phyloP scores from a whole-genome alignment of 2,888 invertebrate species.

The Mechanitis mazaeus region DNA sequence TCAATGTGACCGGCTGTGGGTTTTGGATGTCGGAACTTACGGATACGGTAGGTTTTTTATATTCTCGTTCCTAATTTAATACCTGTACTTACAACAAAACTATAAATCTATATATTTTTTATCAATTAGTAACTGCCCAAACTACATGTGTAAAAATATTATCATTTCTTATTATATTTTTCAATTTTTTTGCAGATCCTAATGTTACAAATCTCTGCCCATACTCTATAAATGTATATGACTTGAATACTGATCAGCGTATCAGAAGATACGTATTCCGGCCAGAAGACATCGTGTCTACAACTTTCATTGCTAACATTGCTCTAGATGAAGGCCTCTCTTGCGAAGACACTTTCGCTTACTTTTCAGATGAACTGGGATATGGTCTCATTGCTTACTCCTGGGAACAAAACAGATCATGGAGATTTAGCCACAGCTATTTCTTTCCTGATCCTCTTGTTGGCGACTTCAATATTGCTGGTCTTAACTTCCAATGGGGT shows the following conservation, averaged over 20 bases:
- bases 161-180: too few species aligned
- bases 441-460: conserved; percentile 88
- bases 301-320: conserved; percentile 91
- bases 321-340: conserved; percentile 85
- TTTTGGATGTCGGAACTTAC: conserved; percentile 88
- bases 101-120: neutral
- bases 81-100: neutral
- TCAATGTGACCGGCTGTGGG: conserved; percentile 88
- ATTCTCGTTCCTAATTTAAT: neutral
- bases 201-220: conserved; percentile 84
- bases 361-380: conserved; percentile 88
- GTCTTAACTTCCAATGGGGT: conserved; percentile 90
- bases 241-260: conserved; percentile 82
- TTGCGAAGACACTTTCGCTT: conserved; percentile 87
- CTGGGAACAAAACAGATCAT: conserved; percentile 84
- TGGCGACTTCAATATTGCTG: conserved; percentile 87
- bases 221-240: conserved; percentile 86
- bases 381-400: conserved; percentile 89
- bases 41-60: conserved; percentile 78
- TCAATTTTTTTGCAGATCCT: conserved; percentile 49
- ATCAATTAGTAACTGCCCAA: too few species aligned
- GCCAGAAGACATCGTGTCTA: conserved; percentile 83
- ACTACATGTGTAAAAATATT: too few species aligned
- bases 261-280: conserved; percentile 82
- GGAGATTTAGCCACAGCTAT: conserved; percentile 86